These are phyloP conservation scores for Chrysomela aeneicollis DNA, from an alignment of 2,888 invertebrate species.

Conservation along the genomic window DNA sequence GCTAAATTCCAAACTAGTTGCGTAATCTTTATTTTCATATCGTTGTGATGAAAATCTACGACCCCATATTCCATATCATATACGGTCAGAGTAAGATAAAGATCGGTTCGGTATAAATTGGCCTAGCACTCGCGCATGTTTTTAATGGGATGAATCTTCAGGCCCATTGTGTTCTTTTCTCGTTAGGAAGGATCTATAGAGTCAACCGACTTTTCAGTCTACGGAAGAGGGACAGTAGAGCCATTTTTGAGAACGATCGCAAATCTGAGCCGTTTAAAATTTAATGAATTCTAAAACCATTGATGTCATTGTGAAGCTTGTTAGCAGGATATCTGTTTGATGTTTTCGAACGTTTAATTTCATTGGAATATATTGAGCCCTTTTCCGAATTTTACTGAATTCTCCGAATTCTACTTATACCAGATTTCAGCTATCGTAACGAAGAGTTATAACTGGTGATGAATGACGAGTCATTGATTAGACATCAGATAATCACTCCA, in stretches of 20 bases:
- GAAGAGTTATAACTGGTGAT: too few relatives aligned
- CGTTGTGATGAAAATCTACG: background rate
- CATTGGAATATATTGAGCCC: conserved; percentile 38
- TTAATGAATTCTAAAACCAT: conserved; percentile 61
- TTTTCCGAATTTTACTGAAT: background rate
- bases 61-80: conserved; percentile 47
- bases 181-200: conserved; percentile 51
- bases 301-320: conserved; percentile 56
- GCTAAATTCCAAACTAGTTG: too few relatives aligned
- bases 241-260: conserved; percentile 54
- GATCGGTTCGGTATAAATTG: conserved; percentile 59
- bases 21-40: too few relatives aligned
- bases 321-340: conserved; percentile 49
- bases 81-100: conserved; percentile 57
- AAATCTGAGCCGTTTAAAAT: conserved; percentile 56
- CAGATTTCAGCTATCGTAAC: too few relatives aligned
- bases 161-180: conserved; percentile 56
- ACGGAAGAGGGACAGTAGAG: conserved; percentile 33
- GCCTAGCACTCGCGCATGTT: conserved; percentile 59
- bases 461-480: too few relatives aligned
- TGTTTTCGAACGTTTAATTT: conserved; percentile 38
- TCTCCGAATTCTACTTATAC: conserved; percentile 6
- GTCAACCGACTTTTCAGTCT: conserved; percentile 28
- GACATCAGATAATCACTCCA: too few relatives aligned
- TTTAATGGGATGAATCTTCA: conserved; percentile 60